These are phyloP conservation scores for Chrysolina haemoptera DNA, from an alignment of 2,888 invertebrate species.

Conservation along the genomic window DNA sequence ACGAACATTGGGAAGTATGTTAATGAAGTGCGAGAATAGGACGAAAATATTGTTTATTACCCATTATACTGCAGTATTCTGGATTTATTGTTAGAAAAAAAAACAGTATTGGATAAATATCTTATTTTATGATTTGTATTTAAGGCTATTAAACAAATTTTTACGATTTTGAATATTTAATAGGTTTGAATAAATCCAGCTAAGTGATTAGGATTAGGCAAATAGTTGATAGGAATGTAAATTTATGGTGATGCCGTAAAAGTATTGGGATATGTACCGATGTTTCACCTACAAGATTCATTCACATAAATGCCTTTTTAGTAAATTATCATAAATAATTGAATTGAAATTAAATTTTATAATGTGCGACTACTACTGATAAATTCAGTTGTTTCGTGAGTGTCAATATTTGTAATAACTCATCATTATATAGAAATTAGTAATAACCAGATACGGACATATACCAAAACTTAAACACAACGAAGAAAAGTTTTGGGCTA, in stretches of 20 bases:
- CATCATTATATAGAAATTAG: not conserved
- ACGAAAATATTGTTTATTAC: constrained; percentile 25
- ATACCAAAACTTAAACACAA: not conserved
- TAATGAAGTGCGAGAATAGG: constrained; percentile 27
- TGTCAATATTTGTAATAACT: not conserved
- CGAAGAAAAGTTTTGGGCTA: too few relatives aligned
- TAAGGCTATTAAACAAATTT: constrained; percentile 32
- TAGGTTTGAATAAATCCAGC: constrained; percentile 37
- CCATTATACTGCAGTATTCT: not conserved
- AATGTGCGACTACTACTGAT: not conserved
- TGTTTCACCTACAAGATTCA: constrained; percentile 40
- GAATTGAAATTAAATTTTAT: not conserved
- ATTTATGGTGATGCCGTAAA: constrained; percentile 40
- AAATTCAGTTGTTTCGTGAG: not conserved
- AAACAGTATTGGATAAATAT: not conserved
- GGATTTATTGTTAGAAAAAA: not conserved
- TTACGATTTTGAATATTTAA: constrained; percentile 41
- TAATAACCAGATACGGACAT: not conserved
- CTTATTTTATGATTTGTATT: constrained; percentile 4
- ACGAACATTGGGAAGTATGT: constrained; percentile 11
- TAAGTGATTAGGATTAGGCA: constrained; percentile 40
- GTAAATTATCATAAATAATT: constrained; percentile 4
- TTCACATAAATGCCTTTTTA: not conserved
- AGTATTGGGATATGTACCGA: constrained; percentile 34
- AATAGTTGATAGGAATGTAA: constrained; percentile 40